Conservation (phyloP, 2,113 vertebrate genomes). For the Pituophis catenifer region DNA sequence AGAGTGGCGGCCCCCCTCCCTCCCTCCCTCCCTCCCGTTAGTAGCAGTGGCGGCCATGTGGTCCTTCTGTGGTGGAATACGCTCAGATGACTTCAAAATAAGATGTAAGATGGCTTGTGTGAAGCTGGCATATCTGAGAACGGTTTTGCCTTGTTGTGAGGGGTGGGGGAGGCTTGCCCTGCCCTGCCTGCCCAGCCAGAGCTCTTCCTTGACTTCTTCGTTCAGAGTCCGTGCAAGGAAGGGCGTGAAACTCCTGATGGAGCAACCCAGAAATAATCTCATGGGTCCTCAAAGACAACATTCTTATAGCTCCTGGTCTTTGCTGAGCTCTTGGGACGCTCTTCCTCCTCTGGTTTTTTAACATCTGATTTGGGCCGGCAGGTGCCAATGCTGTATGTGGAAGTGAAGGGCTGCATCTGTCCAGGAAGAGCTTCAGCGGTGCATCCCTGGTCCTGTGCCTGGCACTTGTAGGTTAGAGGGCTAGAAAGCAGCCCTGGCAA, state of each 20-base stretch:
- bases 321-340: background rate
- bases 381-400: background rate
- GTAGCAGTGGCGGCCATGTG: background rate
- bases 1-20: background rate
- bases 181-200: background rate
- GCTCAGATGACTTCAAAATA: background rate
- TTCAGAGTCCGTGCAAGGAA: background rate
- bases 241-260: background rate
- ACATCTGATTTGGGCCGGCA: background rate
- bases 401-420: background rate
- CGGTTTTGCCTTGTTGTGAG: background rate
- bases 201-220: background rate
- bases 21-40: too few relatives aligned
- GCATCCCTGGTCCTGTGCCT: too few relatives aligned
- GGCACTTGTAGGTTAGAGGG: background rate
- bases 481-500: background rate
- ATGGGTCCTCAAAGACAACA: background rate
- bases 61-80: background rate
- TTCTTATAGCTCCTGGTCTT: too few relatives aligned
- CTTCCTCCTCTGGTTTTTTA: too few relatives aligned
- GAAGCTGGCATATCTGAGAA: background rate
- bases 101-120: background rate
- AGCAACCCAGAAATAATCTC: background rate
- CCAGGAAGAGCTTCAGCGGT: fast-evolving
- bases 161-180: fast-evolving